Conservation (phyloP, 92 coral and sea anemone genomes). For the Micromussa lordhowensis region DNA sequence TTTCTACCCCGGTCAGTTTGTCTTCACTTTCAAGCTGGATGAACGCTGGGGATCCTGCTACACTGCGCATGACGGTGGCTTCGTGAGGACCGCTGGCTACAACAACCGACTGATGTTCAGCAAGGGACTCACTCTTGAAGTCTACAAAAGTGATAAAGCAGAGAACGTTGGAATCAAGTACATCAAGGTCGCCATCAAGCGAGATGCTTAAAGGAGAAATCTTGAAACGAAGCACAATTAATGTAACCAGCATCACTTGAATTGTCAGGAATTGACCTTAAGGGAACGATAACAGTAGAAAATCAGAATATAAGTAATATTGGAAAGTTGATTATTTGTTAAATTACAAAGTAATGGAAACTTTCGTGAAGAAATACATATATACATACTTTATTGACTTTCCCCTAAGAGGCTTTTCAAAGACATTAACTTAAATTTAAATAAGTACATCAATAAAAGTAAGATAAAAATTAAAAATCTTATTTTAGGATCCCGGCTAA, state of each 20-base stretch:
- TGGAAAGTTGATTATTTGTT: neutral
- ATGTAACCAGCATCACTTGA: neutral
- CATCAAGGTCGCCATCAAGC: neutral
- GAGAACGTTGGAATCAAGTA: constrained; percentile 10
- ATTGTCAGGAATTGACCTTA: too few relatives aligned
- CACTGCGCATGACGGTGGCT: constrained; percentile 56
- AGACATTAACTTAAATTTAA: too few relatives aligned
- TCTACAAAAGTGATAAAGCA: neutral
- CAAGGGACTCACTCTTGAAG: neutral
- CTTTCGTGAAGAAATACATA: too few relatives aligned
- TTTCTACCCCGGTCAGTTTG: constrained; percentile 39
- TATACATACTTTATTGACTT: too few relatives aligned
- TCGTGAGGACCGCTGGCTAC: constrained; percentile 20
- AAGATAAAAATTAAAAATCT: too few relatives aligned
- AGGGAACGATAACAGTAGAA: neutral
- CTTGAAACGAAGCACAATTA: neutral
- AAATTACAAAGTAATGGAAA: too few relatives aligned
- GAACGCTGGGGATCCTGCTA: constrained; percentile 62
- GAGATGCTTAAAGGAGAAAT: neutral
- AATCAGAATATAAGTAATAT: too few relatives aligned
- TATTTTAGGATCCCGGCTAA: too few relatives aligned
- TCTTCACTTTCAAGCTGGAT: constrained; percentile 40
- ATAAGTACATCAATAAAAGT: too few relatives aligned
- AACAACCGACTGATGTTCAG: constrained; percentile 10
- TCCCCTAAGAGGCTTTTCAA: too few relatives aligned